phyloP scores from a whole-genome alignment of 2,797 vertebrate genomes.

The Anguilla anguilla region DNA sequence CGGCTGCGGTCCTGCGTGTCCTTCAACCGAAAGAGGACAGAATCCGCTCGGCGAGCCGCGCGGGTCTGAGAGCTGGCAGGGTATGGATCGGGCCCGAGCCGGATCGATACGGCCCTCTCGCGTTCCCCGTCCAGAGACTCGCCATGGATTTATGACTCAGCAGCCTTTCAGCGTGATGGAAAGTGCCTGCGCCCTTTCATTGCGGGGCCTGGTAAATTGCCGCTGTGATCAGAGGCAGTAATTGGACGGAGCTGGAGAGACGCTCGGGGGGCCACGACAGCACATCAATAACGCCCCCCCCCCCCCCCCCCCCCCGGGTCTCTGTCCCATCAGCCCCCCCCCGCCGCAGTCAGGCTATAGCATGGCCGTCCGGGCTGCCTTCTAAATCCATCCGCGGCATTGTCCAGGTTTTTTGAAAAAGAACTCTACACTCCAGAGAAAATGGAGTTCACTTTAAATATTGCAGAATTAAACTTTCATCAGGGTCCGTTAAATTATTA shows the following conservation, averaged over 20 bases:
- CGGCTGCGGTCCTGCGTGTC: not conserved
- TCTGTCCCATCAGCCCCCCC: not conserved
- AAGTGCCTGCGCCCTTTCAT: not conserved
- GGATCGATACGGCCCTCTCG: not conserved
- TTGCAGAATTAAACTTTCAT: not conserved
- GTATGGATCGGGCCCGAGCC: not conserved
- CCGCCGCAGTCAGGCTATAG: not conserved
- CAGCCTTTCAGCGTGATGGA: not conserved
- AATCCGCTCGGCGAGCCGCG: not conserved
- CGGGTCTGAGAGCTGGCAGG: not conserved
- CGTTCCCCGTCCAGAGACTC: not conserved
- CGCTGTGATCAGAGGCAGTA: not conserved
- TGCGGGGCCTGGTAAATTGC: not conserved
- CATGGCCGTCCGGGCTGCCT: not conserved
- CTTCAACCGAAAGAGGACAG: not conserved
- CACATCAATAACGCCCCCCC: not conserved
- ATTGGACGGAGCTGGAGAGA: constrained; percentile 21
- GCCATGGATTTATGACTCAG: constrained; percentile 5
- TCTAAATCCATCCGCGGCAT: not conserved
- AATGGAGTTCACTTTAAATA: not conserved
- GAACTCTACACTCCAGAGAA: not conserved
- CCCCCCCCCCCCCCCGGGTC: not conserved
- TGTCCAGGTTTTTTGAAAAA: not conserved
- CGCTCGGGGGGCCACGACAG: not conserved
- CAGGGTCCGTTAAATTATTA: not conserved